A percentile compares a stretch with the other conserved stretches of the same genome.
phyloP scores from a whole-genome alignment of 1,140 invertebrate genomes.

The Melanaphis sacchari region DNA sequence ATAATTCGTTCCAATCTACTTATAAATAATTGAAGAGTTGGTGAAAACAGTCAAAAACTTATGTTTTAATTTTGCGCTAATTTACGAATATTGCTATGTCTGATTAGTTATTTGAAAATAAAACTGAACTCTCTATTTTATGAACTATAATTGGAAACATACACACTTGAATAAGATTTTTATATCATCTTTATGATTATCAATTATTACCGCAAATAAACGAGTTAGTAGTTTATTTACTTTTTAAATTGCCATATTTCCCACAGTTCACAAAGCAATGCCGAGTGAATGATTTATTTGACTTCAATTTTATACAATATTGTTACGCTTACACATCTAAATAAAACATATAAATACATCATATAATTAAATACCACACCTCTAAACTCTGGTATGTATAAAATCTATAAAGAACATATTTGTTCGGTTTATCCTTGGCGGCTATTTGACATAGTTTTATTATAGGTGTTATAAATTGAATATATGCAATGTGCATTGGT shows the following conservation, averaged over 20 bases:
- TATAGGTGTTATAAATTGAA: neutral
- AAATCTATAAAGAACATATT: neutral
- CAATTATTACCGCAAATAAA: neutral
- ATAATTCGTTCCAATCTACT: constrained; percentile 7
- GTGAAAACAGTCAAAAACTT: neutral
- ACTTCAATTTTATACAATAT: neutral
- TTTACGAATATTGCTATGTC: neutral
- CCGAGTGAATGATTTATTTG: neutral
- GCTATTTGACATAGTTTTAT: constrained; percentile 14
- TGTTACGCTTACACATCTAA: neutral
- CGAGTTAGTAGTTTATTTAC: neutral
- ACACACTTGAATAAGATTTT: neutral
- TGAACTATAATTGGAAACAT: neutral
- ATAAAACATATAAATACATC: neutral
- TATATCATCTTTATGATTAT: neutral
- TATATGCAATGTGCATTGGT: neutral
- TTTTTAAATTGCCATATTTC: neutral
- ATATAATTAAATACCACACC: neutral
- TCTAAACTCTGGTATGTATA: neutral
- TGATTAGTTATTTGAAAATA: neutral
- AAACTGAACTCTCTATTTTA: neutral
- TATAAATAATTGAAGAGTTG: neutral
- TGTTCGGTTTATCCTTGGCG: constrained; percentile 6
- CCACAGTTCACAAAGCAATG: neutral
- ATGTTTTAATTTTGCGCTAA: neutral